Evolutionary conservation across 1,140 invertebrate genomes (phyloP), one percentile per base, ranked within the genome.

Genomic region (Aphelenchoides avenae): DNA sequence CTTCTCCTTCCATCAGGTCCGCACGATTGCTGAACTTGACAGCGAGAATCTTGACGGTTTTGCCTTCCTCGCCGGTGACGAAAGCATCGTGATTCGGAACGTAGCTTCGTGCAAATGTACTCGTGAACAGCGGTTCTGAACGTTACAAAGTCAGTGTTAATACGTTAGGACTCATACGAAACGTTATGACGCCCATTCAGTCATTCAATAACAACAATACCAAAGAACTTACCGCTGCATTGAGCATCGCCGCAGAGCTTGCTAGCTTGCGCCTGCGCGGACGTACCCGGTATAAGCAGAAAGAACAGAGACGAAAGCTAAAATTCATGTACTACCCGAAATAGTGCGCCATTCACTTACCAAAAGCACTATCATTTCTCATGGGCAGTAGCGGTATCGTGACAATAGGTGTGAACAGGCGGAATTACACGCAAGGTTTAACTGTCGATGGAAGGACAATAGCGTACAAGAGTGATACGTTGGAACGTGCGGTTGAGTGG

Each of bases 1-100:
- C 48, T 46, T 15, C n/a, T 42, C 20, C 48, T n/a, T 51, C 48
- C 3, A 51, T 11, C 13, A 51, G 15, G 51, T 51, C 48, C 20
- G 48, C 31, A 33, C 48, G 20, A 50, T 51, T n/a, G 24, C n/a
- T 44, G 24, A 51, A 50, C 7, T 46, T 51, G 48, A 51, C 26
- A 5, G 30, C 48, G 11, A 5, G 18, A 43, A 51, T 15, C 11
- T 52, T 52, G 11, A 51, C n/a, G 3, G n/a, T 49, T 24, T 43
- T 51, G 29, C 48, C 40, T 34, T 43, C 26, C 18, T 37, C 41
- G 18, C 29, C 40, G 13, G 40, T 51, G 5, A 51, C 18, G n/a
- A 51, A 3, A 52, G 18, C 24, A 18, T 18, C 29, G n/a, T 51
- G n/a, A 5, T 9, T 5, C n/a, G 20, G 15, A 15, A 26, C 41